A percentile compares a stretch with the other conserved stretches of the same genome.
Conservation (phyloP, 1,140 invertebrate genomes). For the Olivierus martensii region DNA sequence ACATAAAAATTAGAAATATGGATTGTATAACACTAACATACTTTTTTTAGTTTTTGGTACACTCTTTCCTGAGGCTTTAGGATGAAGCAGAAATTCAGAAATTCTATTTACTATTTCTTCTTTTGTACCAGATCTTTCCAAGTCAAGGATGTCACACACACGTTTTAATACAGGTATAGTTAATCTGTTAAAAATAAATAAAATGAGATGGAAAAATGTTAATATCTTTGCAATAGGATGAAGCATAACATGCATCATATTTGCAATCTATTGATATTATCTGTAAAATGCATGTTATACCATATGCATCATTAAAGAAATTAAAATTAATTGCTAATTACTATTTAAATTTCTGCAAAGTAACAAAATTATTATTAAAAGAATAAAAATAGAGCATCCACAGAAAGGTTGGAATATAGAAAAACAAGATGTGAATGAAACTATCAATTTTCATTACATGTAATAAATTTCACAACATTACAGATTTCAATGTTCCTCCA, state of each 20-base stretch:
- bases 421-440: no score
- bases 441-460: no score
- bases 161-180: conserved; percentile 23
- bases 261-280: background rate
- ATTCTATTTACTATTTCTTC: conserved; percentile 26
- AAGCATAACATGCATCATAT: background rate
- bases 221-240: background rate
- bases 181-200: conserved; percentile 21
- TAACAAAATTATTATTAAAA: no score
- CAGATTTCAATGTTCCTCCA: no score
- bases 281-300: background rate
- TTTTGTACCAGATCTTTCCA: conserved; percentile 27
- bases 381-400: no score
- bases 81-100: conserved; percentile 28
- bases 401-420: no score
- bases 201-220: background rate
- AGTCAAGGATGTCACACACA: conserved; percentile 26
- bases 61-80: conserved; percentile 24
- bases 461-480: no score
- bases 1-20: no score
- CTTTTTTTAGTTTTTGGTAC: conserved; percentile 22
- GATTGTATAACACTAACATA: no score
- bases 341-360: no score
- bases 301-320: background rate
- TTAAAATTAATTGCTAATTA: no score